These are phyloP conservation scores for Periparus ater DNA, from an alignment of 2,797 vertebrate species.

Conservation along the genomic window DNA sequence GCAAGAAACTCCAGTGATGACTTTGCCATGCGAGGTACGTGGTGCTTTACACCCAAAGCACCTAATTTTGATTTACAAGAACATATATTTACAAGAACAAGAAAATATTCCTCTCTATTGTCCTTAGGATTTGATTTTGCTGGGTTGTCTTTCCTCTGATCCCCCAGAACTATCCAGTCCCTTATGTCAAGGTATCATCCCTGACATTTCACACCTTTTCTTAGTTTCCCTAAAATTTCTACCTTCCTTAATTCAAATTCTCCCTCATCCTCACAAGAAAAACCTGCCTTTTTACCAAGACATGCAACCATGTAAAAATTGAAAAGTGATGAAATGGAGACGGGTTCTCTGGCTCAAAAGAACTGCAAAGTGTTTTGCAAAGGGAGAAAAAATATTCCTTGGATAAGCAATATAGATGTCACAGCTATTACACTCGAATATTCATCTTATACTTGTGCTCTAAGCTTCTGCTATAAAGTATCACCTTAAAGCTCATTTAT, in stretches of 20 bases:
- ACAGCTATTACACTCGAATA: neutral
- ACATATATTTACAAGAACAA: fast-evolving
- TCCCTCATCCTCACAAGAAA: neutral
- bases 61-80: neutral
- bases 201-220: neutral
- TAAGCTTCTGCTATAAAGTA: neutral
- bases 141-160: neutral
- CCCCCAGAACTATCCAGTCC: neutral
- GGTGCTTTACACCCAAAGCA: neutral
- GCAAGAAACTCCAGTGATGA: neutral
- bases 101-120: neutral
- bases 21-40: neutral
- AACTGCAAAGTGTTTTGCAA: neutral
- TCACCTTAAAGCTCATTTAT: neutral
- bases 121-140: neutral
- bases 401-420: neutral
- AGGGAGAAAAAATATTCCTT: neutral
- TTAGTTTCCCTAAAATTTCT: neutral
- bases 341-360: neutral
- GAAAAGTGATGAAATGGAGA: neutral
- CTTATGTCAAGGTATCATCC: neutral
- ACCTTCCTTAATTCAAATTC: neutral
- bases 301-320: neutral
- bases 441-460: neutral
- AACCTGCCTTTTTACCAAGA: neutral